Evolutionary conservation across 2,113 vertebrate species (phyloP), one percentile per base, ranked within the genome.

Genomic region (Hemibagrus wyckioides): DNA sequence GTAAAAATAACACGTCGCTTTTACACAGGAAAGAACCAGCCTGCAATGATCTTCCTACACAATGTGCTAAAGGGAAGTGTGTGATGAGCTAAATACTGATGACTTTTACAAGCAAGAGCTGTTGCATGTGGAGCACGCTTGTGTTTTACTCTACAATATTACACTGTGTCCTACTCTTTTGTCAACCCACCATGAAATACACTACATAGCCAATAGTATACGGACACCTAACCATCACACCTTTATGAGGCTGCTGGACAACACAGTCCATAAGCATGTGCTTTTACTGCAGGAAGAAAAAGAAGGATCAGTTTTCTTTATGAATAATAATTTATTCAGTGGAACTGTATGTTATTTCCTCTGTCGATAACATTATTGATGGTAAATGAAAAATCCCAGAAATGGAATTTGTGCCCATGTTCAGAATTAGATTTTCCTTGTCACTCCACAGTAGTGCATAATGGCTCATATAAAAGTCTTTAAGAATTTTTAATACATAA

Each of bases 1-100:
- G 82, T 69, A 63, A 87, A 87, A 85, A 87, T 87, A 87, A 90
- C 63, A 83, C 83, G 41, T 57, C 36, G 50, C 17, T 69, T 33
- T 25, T 30, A 84, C 86, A 84, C 84, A 86, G 89, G 84, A 90
- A 88, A 76, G 84, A 90, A 48, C 50, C 57, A 82, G 71, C 83
- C 69, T 83, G 89, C 76, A 79, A 33, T 36, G 44, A 85, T 81
- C 77, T 59, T 79, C 57, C 75, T 61, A 77, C 41, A 56, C 69
- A 30, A 21, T 17, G 8, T 39, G 67, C 17, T 82, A 48, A 63
- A 79, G 73, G 65, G 44, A 84, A 81, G 36, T 48, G 44, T 48
- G 44, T 48, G 14, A 80, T 57, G 6, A 63, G 75, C 19, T 23
- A 76, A 21, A n/a, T 76, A 79, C 76, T 86, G 57, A 86, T 44